Evolutionary conservation across 2,888 invertebrate genomes (phyloP), one percentile per base, ranked within the genome.

Genomic region (Meganola albula): DNA sequence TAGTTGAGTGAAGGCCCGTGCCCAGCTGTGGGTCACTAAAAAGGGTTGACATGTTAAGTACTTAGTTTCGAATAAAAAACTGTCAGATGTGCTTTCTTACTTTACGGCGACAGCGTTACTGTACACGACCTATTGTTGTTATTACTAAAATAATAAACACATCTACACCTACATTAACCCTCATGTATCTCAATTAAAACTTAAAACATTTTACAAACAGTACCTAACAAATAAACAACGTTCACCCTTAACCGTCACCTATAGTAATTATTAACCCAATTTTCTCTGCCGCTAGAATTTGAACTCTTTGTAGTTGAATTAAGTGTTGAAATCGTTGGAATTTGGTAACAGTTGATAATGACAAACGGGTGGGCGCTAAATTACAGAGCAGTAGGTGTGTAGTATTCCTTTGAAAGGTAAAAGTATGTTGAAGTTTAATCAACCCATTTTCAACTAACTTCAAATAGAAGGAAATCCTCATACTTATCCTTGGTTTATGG

Each of bases 291-390:
- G 34, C 36, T 40, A 31, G 29, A 51, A 52, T 40, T 48, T 48
- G 26, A 40, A 45, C 50, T 45, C 37, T 50, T 42, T 45, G 32
- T 34, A 38, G 31, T 38, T 20, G 28, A 31, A 31, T 32, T 48
- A 57, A 50, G 44, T 48, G 47, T 44, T 47, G 51, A 38, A 37
- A 37, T 54, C 34, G 51, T 45, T 48, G 52, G 48, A 48, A 53
- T 27, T 43, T 38, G 44, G 45, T 41, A 34, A 24, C 37, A 43
- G 44, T 44, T 29, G 24, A 39, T 54, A 62, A 61, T 55, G 47
- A 57, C 51, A 54, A 41, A 46, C 32, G 41, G 40, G 37, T 44
- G 45, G 47, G 37, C 29, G 52, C 46, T 31, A 54, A 62, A 61
- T 62, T 62, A 55, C 45, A 43, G 39, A 16, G 37, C 27, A 43